Base-by-base conservation (phyloP, 2,797 vertebrate species). In the Argyrosomus regius region DNA sequence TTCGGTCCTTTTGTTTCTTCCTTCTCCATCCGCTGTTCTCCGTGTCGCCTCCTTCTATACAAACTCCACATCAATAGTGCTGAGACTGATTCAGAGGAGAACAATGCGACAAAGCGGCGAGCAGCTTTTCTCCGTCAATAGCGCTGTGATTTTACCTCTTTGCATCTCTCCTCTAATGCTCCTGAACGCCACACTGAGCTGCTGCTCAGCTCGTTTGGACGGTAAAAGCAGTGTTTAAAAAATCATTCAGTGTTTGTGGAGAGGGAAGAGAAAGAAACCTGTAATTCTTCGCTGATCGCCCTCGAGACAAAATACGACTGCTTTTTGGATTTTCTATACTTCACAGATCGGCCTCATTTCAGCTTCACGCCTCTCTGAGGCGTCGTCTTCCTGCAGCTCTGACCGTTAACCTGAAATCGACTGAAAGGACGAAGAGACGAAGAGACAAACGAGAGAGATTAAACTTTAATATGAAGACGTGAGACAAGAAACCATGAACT, bases 71-170 rank as follows among this genome's bases (percentile, higher is more conserved):
- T 85, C 84, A 45, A 85, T 77, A 59, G 50, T 9, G 76, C 71
- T 63, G 6, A 46, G 73, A 88, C 83, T 72, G 83, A 88, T 87
- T 80, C 66, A 11, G 70, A 1, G 7, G 62, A 86, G 78, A 83
- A 82, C 77, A 86, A 84, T 69, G 63, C 0, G 4, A 76, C 77
- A 64, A 76, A 82, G 77, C 22, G 0, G 20, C 14, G 17, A 74
- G 72, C 70, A 41, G 75, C 74, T 86, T 83, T 73, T 64, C 69
- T 78, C 57, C 12, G 14, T 84, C 82, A 77, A 83, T 84, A 82
- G 66, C 14, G 1, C 35, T 60, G 66, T 77, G 77, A 86, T 86
- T 89, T 80, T 2, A 81, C 75, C 56, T 79, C 78, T 85, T 76
- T 78, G 75, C 77, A 64, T 78, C 50, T 49, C 17, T 77, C 4